Evolutionary conservation across 2,797 vertebrate species (phyloP), one percentile per base, ranked within the genome.

Genomic region (Mormyrus proboscirostris): DNA sequence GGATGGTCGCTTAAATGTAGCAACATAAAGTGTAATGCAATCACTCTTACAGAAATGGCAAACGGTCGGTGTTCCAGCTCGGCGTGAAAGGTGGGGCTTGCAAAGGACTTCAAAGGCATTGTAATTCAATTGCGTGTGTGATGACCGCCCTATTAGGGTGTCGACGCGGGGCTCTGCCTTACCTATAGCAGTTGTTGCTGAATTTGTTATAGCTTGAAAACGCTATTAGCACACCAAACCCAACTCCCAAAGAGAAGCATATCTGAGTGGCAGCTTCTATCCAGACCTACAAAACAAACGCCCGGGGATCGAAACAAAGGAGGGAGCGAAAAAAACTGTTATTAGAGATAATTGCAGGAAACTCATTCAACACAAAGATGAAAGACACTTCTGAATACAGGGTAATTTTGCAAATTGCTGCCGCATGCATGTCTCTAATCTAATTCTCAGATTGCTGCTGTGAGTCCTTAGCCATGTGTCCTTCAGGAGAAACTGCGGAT

Each of bases 181-280:
- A 98, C 97, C 97, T 96, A 93, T 98, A 98, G 93, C 97, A 98
- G 95, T 98, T 97, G 95, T 98, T 98, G 95, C 96, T 97, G 95
- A 98, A 98, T 95, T 97, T 97, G 93, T 98, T 98, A 95, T 98
- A 98, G 92, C 97, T 98, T 93, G 97, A 97, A 95, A 98, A 98
- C 88, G 97, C 97, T 38, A 98, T 98, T 92, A 98, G 96, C 93
- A 98, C 97, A 94, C 97, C 97, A 92, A 98, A 98, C 90, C 97
- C 97, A 76, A 98, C 96, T 90, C 97, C 97, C 94, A 98, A 96
- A n/a, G 97, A 98, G 96, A 98, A 98, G 94, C 97, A 98, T 93
- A 98, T 98, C 95, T 98, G 97, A 83, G 97, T 97, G 73, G 97
- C 97, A 8, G 97, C 97, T 49, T 98, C 97, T 29, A 98, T 97